A percentile compares a stretch with the other conserved stretches of the same genome.
Conservation (phyloP, 2,888 invertebrate genomes). For the Sesamia inferens region DNA sequence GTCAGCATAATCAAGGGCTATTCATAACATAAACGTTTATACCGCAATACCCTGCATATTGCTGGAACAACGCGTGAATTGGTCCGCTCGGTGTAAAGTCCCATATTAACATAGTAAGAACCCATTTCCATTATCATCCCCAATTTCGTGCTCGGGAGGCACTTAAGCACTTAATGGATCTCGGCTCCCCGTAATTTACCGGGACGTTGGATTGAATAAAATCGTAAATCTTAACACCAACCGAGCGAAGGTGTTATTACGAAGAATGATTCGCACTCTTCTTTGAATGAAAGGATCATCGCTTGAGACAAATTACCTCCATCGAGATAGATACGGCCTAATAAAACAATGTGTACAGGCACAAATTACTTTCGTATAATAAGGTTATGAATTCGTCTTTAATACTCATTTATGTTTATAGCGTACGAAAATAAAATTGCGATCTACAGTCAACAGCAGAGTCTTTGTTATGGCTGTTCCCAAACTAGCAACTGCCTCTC, state of each 20-base stretch:
- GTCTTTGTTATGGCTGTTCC: slow-evolving; percentile 18
- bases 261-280: slow-evolving; percentile 82
- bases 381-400: slow-evolving; percentile 42
- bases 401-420: slow-evolving; percentile 48
- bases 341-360: slow-evolving; percentile 61
- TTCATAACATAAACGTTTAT: slow-evolving; percentile 71
- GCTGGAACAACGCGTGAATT: slow-evolving; percentile 81
- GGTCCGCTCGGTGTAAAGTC: slow-evolving; percentile 79
- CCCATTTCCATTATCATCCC: slow-evolving; percentile 89
- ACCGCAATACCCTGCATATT: slow-evolving; percentile 74
- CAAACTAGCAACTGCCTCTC: slow-evolving; percentile 33
- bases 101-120: slow-evolving; percentile 88
- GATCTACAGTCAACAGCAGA: slow-evolving; percentile 15
- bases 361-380: slow-evolving; percentile 52
- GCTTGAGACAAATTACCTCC: slow-evolving; percentile 69
- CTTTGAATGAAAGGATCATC: slow-evolving; percentile 73
- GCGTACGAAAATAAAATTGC: slow-evolving; percentile 35
- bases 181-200: slow-evolving; percentile 87
- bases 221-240: slow-evolving; percentile 88
- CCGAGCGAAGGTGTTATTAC: slow-evolving; percentile 83
- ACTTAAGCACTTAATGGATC: slow-evolving; percentile 90
- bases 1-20: slow-evolving; percentile 65
- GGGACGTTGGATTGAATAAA: slow-evolving; percentile 88
- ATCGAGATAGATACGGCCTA: slow-evolving; percentile 56
- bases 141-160: slow-evolving; percentile 89